phyloP scores from a whole-genome alignment of 2,797 vertebrate genomes.

The Anabacerthia variegaticeps region DNA sequence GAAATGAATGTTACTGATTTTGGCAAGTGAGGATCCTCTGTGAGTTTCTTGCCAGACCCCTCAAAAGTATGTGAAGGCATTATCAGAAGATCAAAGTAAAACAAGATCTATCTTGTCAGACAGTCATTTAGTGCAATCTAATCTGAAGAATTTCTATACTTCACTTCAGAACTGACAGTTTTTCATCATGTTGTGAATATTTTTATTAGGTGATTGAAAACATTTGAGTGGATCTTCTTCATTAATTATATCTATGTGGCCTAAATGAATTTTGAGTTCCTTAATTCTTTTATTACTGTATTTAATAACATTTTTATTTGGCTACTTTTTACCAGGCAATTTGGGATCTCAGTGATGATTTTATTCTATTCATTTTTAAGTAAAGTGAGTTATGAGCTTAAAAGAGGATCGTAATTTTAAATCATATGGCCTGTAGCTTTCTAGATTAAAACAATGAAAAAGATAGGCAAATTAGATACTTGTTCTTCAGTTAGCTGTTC shows the following conservation, averaged over 20 bases:
- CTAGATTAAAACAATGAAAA: neutral
- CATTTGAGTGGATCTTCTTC: neutral
- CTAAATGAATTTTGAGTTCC: neutral
- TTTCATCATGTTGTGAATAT: neutral
- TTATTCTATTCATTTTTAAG: neutral
- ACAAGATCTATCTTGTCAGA: slow-evolving; percentile 15
- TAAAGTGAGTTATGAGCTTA: neutral
- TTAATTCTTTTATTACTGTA: neutral
- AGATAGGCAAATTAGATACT: neutral
- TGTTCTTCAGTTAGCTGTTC: neutral
- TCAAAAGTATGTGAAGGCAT: neutral
- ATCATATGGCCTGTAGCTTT: neutral
- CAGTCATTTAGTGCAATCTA: neutral
- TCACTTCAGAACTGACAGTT: neutral
- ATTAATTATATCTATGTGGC: neutral
- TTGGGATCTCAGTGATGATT: neutral
- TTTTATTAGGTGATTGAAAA: slow-evolving; percentile 1
- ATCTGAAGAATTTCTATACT: slow-evolving; percentile 6
- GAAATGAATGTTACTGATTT: slow-evolving; percentile 19
- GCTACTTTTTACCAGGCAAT: neutral
- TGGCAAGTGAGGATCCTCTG: slow-evolving; percentile 2
- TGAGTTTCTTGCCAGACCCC: neutral
- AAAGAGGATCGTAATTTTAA: slow-evolving; percentile 19
- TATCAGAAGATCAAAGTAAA: slow-evolving; percentile 34
- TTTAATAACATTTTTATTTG: neutral